A percentile compares a stretch with the other conserved stretches of the same genome.
Conservation (phyloP, 23 tunicate genomes). For the Styela plicata region DNA sequence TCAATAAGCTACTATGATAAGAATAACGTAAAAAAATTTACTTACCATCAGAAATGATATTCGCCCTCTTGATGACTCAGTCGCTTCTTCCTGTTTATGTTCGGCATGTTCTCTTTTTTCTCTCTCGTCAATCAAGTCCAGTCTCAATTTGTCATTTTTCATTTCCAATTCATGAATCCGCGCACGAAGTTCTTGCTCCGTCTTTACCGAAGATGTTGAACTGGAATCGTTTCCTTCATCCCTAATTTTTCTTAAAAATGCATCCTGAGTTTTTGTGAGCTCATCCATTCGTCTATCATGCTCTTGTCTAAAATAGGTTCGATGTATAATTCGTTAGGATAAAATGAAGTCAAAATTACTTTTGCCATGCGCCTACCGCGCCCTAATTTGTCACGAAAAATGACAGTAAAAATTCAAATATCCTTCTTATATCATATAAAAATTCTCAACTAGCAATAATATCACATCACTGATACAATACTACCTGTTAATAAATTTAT, state of each 20-base stretch:
- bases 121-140: slow-evolving; percentile 18
- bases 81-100: not conserved
- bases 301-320: slow-evolving; percentile 19
- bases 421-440: too few relatives aligned
- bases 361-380: too few relatives aligned
- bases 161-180: slow-evolving; percentile 24
- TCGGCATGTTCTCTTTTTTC: slow-evolving; percentile 19
- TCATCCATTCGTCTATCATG: slow-evolving; percentile 13
- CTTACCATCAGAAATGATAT: slow-evolving; percentile 24
- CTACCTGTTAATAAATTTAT: too few relatives aligned
- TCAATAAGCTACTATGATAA: not conserved
- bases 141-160: slow-evolving; percentile 26
- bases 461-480: too few relatives aligned
- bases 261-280: not conserved
- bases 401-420: too few relatives aligned
- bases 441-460: too few relatives aligned
- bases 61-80: slow-evolving; percentile 23
- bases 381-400: too few relatives aligned
- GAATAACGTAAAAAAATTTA: too few relatives aligned
- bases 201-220: not conserved
- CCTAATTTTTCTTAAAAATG: not conserved
- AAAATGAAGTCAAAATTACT: too few relatives aligned
- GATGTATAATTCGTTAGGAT: too few relatives aligned
- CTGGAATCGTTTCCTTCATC: not conserved
- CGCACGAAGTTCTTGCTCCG: not conserved